These are phyloP conservation scores for Limnothrissa miodon DNA, from an alignment of 2,113 vertebrate genomes.

Conservation along the genomic window DNA sequence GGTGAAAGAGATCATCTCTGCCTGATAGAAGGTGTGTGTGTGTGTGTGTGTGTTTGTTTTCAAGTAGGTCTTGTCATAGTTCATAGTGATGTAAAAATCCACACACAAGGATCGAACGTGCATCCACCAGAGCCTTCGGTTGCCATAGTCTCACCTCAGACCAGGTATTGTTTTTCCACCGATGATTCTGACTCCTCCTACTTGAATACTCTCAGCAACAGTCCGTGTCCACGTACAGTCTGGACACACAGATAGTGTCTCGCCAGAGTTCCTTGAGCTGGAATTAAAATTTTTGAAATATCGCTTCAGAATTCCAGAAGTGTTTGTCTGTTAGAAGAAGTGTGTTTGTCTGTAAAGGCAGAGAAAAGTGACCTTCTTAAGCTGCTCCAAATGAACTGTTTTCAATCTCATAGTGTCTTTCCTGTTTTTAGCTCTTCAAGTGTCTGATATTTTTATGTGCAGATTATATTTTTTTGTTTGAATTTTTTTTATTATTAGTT, in stretches of 20 bases:
- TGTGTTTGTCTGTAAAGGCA: slow-evolving; percentile 18
- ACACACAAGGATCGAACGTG: no score
- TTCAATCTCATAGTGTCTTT: slow-evolving; percentile 25
- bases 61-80: no score
- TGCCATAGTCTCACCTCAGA: neutral
- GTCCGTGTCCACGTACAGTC: neutral
- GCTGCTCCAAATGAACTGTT: slow-evolving; percentile 26
- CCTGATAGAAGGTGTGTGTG: neutral
- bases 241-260: no score
- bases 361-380: slow-evolving; percentile 38
- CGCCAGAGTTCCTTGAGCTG: no score
- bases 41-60: neutral
- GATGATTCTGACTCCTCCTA: neutral
- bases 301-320: neutral
- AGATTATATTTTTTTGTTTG: slow-evolving; percentile 39
- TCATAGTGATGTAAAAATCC: no score
- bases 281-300: neutral
- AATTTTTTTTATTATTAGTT: no score
- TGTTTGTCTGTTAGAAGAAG: neutral
- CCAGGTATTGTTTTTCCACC: neutral
- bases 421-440: slow-evolving; percentile 28
- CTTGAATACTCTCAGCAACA: neutral
- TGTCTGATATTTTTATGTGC: slow-evolving; percentile 43
- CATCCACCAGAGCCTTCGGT: no score
- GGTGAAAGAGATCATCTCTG: no score